Percentiles rank a stretch among this genome's conserved stretches.
Conservation (phyloP, 1,140 invertebrate genomes). For the Charaxes varanes region DNA sequence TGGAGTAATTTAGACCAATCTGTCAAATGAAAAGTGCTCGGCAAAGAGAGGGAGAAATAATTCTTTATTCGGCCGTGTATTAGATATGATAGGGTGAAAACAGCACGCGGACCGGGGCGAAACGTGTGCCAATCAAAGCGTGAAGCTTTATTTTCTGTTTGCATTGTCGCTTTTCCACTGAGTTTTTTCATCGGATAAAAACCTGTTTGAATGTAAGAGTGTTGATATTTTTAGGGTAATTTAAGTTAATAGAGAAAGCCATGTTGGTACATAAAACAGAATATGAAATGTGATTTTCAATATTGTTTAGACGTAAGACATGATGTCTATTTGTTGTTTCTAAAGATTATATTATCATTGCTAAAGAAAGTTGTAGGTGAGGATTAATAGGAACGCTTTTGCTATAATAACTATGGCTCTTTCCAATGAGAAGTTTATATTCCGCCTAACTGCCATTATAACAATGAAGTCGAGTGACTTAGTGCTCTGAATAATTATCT, state of each 20-base stretch:
- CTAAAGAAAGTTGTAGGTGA: too few relatives aligned
- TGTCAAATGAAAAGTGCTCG: conserved; percentile 69
- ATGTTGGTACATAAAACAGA: too few relatives aligned
- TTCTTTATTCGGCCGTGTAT: conserved; percentile 50
- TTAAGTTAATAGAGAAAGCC: not conserved
- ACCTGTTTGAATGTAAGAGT: conserved; percentile 1
- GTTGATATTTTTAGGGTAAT: conserved; percentile 5
- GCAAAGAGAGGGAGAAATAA: conserved; percentile 66
- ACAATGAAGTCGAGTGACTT: too few relatives aligned
- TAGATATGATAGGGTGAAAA: conserved; percentile 33
- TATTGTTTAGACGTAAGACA: too few relatives aligned
- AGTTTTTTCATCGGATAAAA: conserved; percentile 3
- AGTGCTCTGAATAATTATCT: too few relatives aligned
- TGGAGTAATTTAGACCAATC: conserved; percentile 64
- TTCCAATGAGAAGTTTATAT: too few relatives aligned
- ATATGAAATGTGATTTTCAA: too few relatives aligned
- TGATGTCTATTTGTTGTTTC: too few relatives aligned
- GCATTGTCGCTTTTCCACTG: conserved; percentile 11
- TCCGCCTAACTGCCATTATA: too few relatives aligned
- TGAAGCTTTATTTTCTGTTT: conserved; percentile 19
- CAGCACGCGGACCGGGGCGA: conserved; percentile 7
- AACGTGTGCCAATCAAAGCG: conserved; percentile 19
- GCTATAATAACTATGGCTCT: too few relatives aligned
- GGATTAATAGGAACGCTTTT: too few relatives aligned
- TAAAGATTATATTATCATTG: too few relatives aligned